phyloP scores from a whole-genome alignment of 2,797 vertebrate genomes.

The Odontamblyopus rebecca region DNA sequence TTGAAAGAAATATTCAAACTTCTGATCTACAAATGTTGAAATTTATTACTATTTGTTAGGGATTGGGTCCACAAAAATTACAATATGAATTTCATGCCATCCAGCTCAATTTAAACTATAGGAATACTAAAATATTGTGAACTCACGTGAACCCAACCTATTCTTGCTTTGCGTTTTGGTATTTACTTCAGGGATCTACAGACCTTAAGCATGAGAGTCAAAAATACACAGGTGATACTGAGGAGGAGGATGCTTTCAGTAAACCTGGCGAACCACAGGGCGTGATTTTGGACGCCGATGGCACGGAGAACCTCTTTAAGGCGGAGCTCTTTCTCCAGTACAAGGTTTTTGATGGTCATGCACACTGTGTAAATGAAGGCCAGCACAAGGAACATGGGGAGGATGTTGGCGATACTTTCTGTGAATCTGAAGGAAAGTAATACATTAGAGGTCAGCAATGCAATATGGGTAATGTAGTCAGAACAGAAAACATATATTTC shows the following conservation, averaged over 20 bases:
- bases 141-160: too few species aligned
- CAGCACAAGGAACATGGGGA: constrained; percentile 81
- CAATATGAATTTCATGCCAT: too few species aligned
- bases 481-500: not conserved
- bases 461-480: constrained; percentile 7
- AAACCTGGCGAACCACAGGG: constrained; percentile 64
- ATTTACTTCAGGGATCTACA: constrained; percentile 41
- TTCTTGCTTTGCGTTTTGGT: constrained; percentile 58
- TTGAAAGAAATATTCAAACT: too few species aligned
- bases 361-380: constrained; percentile 70
- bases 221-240: constrained; percentile 64
- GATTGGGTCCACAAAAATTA: too few species aligned
- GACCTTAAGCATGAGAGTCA: constrained; percentile 79
- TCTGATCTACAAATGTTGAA: too few species aligned
- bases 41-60: too few species aligned
- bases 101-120: too few species aligned
- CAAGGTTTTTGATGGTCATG: constrained; percentile 74
- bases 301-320: constrained; percentile 71
- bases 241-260: constrained; percentile 65
- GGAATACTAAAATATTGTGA: too few species aligned
- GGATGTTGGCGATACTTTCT: constrained; percentile 60
- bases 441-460: constrained; percentile 19
- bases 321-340: constrained; percentile 71
- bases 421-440: constrained; percentile 72
- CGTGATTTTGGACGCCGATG: constrained; percentile 60